Conservation (phyloP, 1,140 invertebrate species). For the Drosophila trapezifrons region DNA sequence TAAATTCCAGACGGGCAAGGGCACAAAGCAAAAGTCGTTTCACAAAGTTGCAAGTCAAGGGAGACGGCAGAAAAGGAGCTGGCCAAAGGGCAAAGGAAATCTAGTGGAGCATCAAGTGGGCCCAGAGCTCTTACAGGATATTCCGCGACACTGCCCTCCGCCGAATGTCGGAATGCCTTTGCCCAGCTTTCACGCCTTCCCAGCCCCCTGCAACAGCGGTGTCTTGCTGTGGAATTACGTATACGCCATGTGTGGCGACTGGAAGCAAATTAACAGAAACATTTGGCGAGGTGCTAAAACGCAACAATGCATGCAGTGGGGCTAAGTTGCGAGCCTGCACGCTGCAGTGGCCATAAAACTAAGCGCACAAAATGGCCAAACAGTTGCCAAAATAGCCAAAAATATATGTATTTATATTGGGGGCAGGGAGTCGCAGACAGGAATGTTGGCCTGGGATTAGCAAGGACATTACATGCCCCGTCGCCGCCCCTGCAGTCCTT, state of each 20-base stretch:
- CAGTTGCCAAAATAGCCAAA: conserved; percentile 40
- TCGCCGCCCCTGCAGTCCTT: conserved; percentile 4
- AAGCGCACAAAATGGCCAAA: conserved; percentile 49
- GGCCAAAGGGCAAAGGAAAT: conserved; percentile 5
- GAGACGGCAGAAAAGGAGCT: conserved; percentile 7
- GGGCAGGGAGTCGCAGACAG: conserved; percentile 27
- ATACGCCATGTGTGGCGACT: conserved; percentile 42
- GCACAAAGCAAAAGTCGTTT: conserved; percentile 8
- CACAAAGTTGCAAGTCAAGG: neutral
- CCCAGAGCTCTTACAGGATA: conserved; percentile 30
- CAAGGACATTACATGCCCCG: conserved; percentile 32
- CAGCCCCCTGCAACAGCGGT: neutral
- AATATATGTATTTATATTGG: conserved; percentile 17
- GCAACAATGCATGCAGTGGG: conserved; percentile 50
- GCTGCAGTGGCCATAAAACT: conserved; percentile 55
- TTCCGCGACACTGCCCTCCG: conserved; percentile 15
- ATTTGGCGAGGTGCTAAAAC: conserved; percentile 59
- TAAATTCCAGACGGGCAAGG: conserved; percentile 7
- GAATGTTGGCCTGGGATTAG: conserved; percentile 43
- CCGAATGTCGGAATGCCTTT: conserved; percentile 20
- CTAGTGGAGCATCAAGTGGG: conserved; percentile 14
- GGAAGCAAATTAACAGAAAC: conserved; percentile 55
- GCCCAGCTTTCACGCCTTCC: neutral
- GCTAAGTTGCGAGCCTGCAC: conserved; percentile 16
- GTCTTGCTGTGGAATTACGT: conserved; percentile 16